Evolutionary conservation across 2,797 vertebrate species (phyloP).

Genomic region (Arrhamphus sclerolepis): DNA sequence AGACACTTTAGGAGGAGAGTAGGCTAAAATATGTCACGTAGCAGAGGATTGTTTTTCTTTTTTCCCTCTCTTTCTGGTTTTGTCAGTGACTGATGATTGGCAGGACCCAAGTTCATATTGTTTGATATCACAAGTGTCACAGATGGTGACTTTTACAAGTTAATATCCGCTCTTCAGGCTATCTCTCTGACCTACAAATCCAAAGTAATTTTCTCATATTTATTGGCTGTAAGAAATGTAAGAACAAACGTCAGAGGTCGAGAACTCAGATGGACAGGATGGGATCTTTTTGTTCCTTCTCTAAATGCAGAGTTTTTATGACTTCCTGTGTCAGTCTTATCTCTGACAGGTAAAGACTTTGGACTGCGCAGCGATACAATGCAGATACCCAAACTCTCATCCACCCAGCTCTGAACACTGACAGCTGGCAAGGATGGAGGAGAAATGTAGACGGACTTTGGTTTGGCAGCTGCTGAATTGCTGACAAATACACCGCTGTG

Average conservation of each 20-base stretch:
- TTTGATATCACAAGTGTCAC: slow-evolving; percentile 28
- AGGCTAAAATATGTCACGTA: no score
- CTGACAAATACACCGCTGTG: slow-evolving; percentile 1
- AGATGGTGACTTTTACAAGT: no score
- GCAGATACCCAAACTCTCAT: neutral
- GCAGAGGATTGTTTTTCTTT: no score
- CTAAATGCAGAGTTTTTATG: no score
- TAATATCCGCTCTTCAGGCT: slow-evolving; percentile 20
- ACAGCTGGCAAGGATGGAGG: neutral
- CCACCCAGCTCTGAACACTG: neutral
- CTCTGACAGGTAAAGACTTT: neutral
- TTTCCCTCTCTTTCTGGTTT: no score
- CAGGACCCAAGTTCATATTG: neutral
- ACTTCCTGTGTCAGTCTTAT: neutral
- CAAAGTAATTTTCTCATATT: slow-evolving; percentile 25
- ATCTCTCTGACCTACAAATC: slow-evolving; percentile 6
- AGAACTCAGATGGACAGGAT: neutral
- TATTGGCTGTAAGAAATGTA: slow-evolving; percentile 13
- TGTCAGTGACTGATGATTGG: neutral
- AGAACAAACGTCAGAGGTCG: neutral
- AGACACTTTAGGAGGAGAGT: slow-evolving; percentile 38
- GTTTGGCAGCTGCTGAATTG: neutral
- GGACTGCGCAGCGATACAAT: neutral
- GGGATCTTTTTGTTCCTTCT: no score
- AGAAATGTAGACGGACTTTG: neutral